These are phyloP conservation scores for Galendromus occidentalis DNA, from an alignment of 1,140 invertebrate genomes.

Conservation along the genomic window DNA sequence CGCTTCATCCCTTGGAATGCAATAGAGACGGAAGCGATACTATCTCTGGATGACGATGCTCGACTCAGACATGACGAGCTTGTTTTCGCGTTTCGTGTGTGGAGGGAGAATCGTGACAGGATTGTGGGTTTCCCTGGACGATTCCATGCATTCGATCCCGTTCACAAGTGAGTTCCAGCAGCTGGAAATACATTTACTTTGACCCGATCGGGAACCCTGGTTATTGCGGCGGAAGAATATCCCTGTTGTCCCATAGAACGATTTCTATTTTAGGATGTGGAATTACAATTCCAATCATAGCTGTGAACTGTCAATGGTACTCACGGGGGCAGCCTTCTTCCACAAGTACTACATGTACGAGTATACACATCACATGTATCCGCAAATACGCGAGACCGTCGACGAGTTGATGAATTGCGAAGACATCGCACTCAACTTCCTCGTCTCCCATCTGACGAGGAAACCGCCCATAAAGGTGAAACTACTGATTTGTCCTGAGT, in stretches of 20 bases:
- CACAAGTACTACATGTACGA: conserved; percentile 91
- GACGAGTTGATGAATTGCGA: conserved; percentile 99
- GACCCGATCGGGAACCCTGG: too few relatives aligned
- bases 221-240: not conserved
- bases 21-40: conserved; percentile 89
- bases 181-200: too few relatives aligned
- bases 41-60: conserved; percentile 94
- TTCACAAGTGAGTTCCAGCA: not conserved
- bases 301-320: conserved; percentile 94
- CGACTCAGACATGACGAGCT: conserved; percentile 95
- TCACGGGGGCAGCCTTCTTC: conserved; percentile 89
- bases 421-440: conserved; percentile 98
- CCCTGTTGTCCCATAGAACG: not conserved
- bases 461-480: conserved; percentile 86
- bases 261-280: conserved; percentile 34
- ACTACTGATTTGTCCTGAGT: too few relatives aligned
- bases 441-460: conserved; percentile 85
- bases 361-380: conserved; percentile 75
- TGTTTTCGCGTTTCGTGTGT: conserved; percentile 93
- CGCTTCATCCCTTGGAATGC: conserved; percentile 83
- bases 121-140: conserved; percentile 95
- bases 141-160: conserved; percentile 75
- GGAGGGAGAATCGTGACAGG: conserved; percentile 85
- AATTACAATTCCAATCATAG: conserved; percentile 98
- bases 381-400: conserved; percentile 83